Percentiles rank a stretch among this genome's conserved stretches.
These are phyloP conservation scores for Melanostoma mellinum DNA, from an alignment of 2,888 invertebrate genomes.

Conservation along the genomic window DNA sequence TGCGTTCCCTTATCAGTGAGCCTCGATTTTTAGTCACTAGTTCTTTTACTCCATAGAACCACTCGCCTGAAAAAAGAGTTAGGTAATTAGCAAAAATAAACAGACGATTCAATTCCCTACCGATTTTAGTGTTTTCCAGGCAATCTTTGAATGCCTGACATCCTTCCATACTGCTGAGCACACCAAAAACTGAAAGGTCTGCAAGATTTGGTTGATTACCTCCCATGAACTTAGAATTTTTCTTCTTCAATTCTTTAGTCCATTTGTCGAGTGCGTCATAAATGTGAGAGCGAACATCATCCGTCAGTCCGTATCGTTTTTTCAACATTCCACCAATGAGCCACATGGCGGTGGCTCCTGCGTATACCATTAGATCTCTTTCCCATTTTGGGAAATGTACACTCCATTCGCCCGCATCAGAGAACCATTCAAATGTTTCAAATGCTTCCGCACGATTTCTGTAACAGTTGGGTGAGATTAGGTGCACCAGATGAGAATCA, in stretches of 20 bases:
- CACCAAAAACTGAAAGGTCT: conserved; percentile 95
- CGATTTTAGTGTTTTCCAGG: conserved; percentile 88
- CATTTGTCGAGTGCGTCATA: conserved; percentile 94
- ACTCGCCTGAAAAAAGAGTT: conserved; percentile 76
- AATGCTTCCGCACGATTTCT: conserved; percentile 92
- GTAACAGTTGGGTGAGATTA: conserved; percentile 98
- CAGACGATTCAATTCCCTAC: conserved; percentile 80
- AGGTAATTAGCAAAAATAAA: too few relatives aligned
- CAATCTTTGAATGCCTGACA: conserved; percentile 94
- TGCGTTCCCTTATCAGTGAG: conserved; percentile 77
- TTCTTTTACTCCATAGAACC: conserved; percentile 90
- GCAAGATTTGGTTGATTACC: conserved; percentile 94
- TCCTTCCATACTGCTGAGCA: conserved; percentile 96
- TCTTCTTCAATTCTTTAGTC: conserved; percentile 87
- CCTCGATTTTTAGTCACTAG: conserved; percentile 79
- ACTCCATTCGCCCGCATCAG: conserved; percentile 95
- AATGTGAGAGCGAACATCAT: conserved; percentile 93
- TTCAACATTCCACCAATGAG: conserved; percentile 94
- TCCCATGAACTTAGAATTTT: conserved; percentile 91
- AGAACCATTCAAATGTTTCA: conserved; percentile 97
- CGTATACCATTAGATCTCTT: conserved; percentile 92
- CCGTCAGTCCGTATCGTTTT: conserved; percentile 91
- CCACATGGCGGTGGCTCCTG: conserved; percentile 97
- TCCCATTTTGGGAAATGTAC: conserved; percentile 94
- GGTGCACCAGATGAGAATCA: conserved; percentile 94